Conservation (phyloP, 2,797 vertebrate species). For the Thaleichthys pacificus region DNA sequence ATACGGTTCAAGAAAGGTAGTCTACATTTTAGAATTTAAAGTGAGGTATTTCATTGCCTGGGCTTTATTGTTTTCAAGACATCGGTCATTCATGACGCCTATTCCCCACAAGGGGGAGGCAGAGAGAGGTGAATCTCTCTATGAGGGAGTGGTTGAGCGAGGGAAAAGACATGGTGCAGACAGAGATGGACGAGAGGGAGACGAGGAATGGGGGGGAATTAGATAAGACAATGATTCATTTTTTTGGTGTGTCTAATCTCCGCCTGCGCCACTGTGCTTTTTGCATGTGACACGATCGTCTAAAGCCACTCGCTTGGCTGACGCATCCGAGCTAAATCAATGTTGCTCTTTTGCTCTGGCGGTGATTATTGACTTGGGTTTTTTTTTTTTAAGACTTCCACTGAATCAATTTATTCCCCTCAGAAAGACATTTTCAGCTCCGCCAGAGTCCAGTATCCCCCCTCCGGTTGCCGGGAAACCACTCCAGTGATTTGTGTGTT, state of each 20-base stretch:
- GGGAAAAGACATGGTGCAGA: slow-evolving; percentile 4
- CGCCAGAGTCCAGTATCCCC: slow-evolving; percentile 51
- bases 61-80: no score
- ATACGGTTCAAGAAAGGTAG: no score
- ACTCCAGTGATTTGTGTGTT: slow-evolving; percentile 67
- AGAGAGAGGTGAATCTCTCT: background rate
- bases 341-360: slow-evolving; percentile 34
- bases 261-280: slow-evolving; percentile 24
- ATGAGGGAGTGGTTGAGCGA: slow-evolving; percentile 3
- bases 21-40: no score
- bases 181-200: slow-evolving; percentile 1
- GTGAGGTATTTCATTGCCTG: no score
- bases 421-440: slow-evolving; percentile 59
- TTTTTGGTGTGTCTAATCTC: slow-evolving; percentile 7
- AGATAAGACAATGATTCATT: slow-evolving; percentile 18
- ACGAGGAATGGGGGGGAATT: background rate
- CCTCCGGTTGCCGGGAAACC: slow-evolving; percentile 70
- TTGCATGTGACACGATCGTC: slow-evolving; percentile 22
- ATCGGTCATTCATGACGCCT: no score
- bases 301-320: background rate
- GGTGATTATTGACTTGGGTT: slow-evolving; percentile 57
- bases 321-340: slow-evolving; percentile 37
- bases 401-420: slow-evolving; percentile 58
- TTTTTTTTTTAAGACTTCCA: slow-evolving; percentile 47
- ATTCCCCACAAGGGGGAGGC: slow-evolving; percentile 8